Evolutionary conservation across 1,140 invertebrate genomes (phyloP).

Genomic region (Heliconius hewitsoni): DNA sequence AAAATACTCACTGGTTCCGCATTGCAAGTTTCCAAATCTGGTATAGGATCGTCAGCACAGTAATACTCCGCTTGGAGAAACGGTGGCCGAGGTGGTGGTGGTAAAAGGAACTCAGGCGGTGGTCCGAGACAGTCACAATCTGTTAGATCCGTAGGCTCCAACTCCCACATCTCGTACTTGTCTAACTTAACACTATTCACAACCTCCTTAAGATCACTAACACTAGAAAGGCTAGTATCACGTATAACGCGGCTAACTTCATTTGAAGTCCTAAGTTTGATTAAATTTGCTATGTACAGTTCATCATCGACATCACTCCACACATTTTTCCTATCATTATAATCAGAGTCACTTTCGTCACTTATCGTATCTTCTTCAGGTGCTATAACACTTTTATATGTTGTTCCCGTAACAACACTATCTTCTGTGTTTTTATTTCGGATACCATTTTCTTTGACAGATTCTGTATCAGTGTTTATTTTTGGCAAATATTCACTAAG

Average conservation of each 20-base stretch:
- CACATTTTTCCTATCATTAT: conserved; percentile 70
- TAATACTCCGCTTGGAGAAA: conserved; percentile 80
- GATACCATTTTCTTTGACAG: conserved; percentile 46
- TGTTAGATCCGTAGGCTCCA: conserved; percentile 74
- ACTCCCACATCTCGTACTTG: conserved; percentile 75
- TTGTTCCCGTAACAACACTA: conserved; percentile 35
- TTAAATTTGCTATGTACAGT: conserved; percentile 74
- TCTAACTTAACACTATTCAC: conserved; percentile 81
- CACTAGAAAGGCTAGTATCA: conserved; percentile 73
- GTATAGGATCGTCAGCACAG: conserved; percentile 78
- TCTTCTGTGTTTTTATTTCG: conserved; percentile 30
- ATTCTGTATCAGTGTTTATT: conserved; percentile 37
- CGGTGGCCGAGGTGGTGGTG: conserved; percentile 82
- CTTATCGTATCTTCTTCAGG: conserved; percentile 38
- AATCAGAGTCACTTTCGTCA: conserved; percentile 36
- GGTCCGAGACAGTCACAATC: conserved; percentile 83
- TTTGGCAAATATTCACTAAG: conserved; percentile 36
- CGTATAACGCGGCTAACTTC: conserved; percentile 71
- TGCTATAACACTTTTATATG: conserved; percentile 59
- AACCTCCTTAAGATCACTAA: conserved; percentile 77
- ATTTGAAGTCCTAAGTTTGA: conserved; percentile 73
- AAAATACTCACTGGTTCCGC: conserved; percentile 81
- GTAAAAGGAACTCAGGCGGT: conserved; percentile 83
- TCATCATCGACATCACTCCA: conserved; percentile 76
- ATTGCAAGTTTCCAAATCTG: conserved; percentile 79